A percentile compares a stretch with the other conserved stretches of the same genome.
Evolutionary conservation across 2,888 invertebrate genomes (phyloP).

Genomic region (Hypercompe scribonia): DNA sequence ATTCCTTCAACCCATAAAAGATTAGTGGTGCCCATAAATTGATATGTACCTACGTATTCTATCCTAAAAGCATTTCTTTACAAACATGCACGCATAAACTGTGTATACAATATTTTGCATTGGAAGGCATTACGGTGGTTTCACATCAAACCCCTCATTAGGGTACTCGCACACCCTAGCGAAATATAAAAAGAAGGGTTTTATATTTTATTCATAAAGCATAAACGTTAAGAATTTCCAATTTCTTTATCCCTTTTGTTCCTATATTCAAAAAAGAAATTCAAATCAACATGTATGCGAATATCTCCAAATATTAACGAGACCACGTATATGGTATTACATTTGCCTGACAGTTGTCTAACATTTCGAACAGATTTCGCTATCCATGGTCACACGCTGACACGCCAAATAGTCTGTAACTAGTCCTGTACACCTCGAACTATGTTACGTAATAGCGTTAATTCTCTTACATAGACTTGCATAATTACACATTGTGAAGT

Average conservation of each 20-base stretch:
- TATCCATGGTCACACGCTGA: not conserved
- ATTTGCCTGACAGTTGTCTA: not conserved
- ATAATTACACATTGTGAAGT: no score
- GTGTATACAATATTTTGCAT: conserved; percentile 51
- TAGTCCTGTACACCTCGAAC: not conserved
- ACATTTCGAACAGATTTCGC: not conserved
- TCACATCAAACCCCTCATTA: conserved; percentile 19
- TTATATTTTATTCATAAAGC: not conserved
- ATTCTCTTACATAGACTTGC: no score
- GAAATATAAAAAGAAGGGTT: not conserved
- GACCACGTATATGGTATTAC: not conserved
- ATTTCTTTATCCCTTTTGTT: no score
- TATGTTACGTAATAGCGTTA: not conserved
- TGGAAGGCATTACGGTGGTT: conserved; percentile 46
- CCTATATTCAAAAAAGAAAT: no score
- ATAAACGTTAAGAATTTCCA: not conserved
- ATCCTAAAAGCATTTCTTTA: conserved; percentile 16
- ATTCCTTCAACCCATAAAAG: conserved; percentile 19
- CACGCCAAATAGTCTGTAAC: not conserved
- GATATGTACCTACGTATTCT: conserved; percentile 9
- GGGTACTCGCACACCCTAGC: not conserved
- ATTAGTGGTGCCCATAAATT: conserved; percentile 19
- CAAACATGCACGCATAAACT: conserved; percentile 25
- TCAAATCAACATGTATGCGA: no score
- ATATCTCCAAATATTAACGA: not conserved